Conservation (phyloP, 2,113 vertebrate species). For the Sapajus apella region DNA sequence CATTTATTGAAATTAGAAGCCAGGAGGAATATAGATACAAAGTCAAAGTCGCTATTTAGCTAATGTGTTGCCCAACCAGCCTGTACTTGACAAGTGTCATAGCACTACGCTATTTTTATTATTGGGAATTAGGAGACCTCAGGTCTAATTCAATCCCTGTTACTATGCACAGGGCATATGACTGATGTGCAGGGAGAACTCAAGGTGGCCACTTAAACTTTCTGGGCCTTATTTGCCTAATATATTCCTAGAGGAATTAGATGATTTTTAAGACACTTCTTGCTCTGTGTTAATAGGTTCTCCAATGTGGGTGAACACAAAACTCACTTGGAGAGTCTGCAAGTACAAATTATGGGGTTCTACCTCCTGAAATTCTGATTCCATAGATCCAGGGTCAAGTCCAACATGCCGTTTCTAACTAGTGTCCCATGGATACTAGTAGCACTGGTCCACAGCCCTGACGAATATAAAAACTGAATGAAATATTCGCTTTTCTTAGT, state of each 20-base stretch:
- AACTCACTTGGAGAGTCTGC: not conserved
- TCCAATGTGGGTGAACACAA: not conserved
- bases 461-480: not conserved
- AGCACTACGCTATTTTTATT: not conserved
- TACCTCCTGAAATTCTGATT: not conserved
- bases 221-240: not conserved
- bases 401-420: not conserved
- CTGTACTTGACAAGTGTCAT: not conserved
- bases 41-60: constrained; percentile 28
- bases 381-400: not conserved
- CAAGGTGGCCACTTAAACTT: not conserved
- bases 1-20: constrained; percentile 66
- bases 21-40: constrained; percentile 40
- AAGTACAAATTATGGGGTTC: not conserved
- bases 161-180: not conserved
- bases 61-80: not conserved
- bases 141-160: not conserved
- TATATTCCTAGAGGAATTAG: not conserved
- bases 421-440: not conserved
- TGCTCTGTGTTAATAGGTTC: not conserved
- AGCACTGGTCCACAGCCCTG: not conserved
- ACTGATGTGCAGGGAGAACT: not conserved
- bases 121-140: not conserved
- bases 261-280: not conserved
- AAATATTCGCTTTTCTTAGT: not conserved